Percentiles rank a stretch among this genome's conserved stretches.
phyloP scores from a whole-genome alignment of 2,888 invertebrate species.

The Metalampra italica region DNA sequence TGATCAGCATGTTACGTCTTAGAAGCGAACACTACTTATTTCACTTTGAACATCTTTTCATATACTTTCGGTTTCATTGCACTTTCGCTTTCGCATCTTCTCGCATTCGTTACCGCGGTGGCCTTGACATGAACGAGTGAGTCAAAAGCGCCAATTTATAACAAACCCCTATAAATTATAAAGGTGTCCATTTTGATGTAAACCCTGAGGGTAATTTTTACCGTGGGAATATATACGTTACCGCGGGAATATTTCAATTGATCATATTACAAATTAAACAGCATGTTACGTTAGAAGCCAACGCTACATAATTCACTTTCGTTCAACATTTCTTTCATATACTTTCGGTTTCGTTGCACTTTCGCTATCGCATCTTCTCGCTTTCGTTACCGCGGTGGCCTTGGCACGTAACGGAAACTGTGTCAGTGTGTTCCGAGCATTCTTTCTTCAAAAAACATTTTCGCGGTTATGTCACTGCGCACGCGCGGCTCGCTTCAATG shows the following conservation, averaged over 20 bases:
- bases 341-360: not conserved
- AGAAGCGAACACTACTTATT: not conserved
- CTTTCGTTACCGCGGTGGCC: conserved; percentile 11
- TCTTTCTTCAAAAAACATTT: conserved; percentile 1
- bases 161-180: too few species aligned
- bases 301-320: not conserved
- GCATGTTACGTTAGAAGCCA: too few species aligned
- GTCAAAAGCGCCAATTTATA: too few species aligned
- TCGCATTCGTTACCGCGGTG: conserved; percentile 6
- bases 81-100: not conserved
- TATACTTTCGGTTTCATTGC: not conserved
- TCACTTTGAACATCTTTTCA: not conserved
- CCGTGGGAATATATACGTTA: too few species aligned
- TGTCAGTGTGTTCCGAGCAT: conserved; percentile 15
- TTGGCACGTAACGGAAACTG: conserved; percentile 9
- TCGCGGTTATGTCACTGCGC: not conserved
- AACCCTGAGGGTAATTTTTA: too few species aligned
- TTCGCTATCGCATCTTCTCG: not conserved
- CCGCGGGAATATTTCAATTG: too few species aligned
- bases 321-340: conserved; percentile 3
- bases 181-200: too few species aligned
- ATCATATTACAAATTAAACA: too few species aligned
- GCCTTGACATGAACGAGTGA: conserved; percentile 13
- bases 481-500: conserved; percentile 1
- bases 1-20: too few species aligned